A percentile compares a stretch with the other conserved stretches of the same genome.
phyloP scores from a whole-genome alignment of 2,797 vertebrate genomes.

The Xenentodon cancila region DNA sequence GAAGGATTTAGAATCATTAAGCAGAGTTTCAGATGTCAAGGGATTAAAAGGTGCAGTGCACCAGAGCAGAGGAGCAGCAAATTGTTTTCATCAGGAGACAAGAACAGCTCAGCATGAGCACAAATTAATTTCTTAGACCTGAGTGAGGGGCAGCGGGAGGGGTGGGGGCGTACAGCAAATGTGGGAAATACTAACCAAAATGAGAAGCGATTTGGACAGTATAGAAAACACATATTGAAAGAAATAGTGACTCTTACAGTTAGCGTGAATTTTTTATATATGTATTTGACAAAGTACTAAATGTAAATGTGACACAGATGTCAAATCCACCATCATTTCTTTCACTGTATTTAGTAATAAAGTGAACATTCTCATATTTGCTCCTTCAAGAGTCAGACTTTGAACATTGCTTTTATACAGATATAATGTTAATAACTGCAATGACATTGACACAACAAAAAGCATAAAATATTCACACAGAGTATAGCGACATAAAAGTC shows the following conservation, averaged over 20 bases:
- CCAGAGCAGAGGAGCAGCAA: constrained; percentile 44
- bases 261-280: neutral
- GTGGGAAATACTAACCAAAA: neutral
- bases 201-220: neutral
- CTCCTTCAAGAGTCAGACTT: too few relatives aligned
- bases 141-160: neutral
- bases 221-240: neutral
- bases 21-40: constrained; percentile 34
- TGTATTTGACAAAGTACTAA: neutral
- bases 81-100: constrained; percentile 56
- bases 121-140: constrained; percentile 9
- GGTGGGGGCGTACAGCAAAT: neutral
- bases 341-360: too few relatives aligned
- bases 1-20: constrained; percentile 53
- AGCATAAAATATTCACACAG: too few relatives aligned
- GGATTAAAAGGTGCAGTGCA: constrained; percentile 52
- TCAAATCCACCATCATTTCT: too few relatives aligned
- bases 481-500: too few relatives aligned
- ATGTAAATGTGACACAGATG: too few relatives aligned
- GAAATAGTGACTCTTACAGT: neutral
- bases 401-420: too few relatives aligned
- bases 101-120: constrained; percentile 9
- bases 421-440: too few relatives aligned
- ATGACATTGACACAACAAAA: too few relatives aligned
- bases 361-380: too few relatives aligned